phyloP scores from a whole-genome alignment of 2,113 vertebrate species.

The Jaculus jaculus region DNA sequence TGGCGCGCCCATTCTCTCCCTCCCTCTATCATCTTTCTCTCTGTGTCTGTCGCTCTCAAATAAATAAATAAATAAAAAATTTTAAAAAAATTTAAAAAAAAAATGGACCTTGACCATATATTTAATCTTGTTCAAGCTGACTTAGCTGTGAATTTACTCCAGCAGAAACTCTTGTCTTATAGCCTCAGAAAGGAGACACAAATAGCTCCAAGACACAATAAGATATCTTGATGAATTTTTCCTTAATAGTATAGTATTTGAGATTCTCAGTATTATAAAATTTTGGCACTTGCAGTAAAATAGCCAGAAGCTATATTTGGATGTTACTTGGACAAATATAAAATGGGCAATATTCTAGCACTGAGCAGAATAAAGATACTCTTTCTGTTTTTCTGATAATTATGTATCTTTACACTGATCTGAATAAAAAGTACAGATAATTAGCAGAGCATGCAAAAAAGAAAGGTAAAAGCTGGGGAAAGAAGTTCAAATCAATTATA shows the following conservation, averaged over 20 bases:
- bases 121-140: constrained; percentile 31
- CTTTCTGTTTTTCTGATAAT: not conserved
- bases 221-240: not conserved
- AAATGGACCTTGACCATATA: not conserved
- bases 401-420: not conserved
- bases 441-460: not conserved
- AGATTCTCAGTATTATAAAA: not conserved
- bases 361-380: not conserved
- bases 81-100: no score
- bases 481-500: not conserved
- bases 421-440: not conserved
- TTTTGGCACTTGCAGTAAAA: not conserved
- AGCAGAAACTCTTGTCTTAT: not conserved
- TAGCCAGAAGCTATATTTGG: not conserved
- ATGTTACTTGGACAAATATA: not conserved
- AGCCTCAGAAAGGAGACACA: not conserved
- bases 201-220: not conserved
- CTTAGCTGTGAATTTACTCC: not conserved
- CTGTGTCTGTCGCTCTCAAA: no score
- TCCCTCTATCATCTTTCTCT: no score
- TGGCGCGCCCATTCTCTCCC: no score
- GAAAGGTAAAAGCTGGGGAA: not conserved
- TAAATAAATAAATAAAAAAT: no score
- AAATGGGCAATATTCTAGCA: not conserved
- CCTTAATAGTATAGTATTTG: not conserved